Conservation (phyloP, 2,888 invertebrate species). For the Malthinus seriepunctatus region DNA sequence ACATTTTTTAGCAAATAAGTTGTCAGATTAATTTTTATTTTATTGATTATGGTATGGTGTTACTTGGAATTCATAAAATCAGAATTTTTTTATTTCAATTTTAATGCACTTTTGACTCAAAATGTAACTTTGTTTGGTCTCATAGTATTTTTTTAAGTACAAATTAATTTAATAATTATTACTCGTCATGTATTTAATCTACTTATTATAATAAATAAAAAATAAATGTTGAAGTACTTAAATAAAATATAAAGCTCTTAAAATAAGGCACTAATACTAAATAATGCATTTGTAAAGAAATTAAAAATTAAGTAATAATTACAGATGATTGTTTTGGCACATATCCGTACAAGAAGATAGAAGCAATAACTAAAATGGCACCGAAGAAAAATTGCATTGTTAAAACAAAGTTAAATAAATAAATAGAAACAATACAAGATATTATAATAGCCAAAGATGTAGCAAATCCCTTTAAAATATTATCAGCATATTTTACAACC, state of each 20-base stretch:
- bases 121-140: too few relatives aligned
- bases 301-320: constrained; percentile 14
- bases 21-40: too few relatives aligned
- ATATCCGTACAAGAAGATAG: constrained; percentile 92
- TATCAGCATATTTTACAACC: constrained; percentile 99
- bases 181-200: too few relatives aligned
- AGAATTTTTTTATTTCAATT: too few relatives aligned
- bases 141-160: too few relatives aligned
- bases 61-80: too few relatives aligned
- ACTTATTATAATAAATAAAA: too few relatives aligned
- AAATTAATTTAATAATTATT: too few relatives aligned
- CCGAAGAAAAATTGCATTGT: constrained; percentile 87
- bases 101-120: too few relatives aligned
- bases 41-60: too few relatives aligned
- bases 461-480: constrained; percentile 97
- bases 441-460: constrained; percentile 96
- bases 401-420: constrained; percentile 86
- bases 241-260: constrained; percentile 4
- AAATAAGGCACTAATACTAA: background rate
- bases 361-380: constrained; percentile 85
- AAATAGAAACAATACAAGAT: constrained; percentile 91
- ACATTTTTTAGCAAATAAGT: too few relatives aligned
- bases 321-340: constrained; percentile 59
- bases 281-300: background rate
- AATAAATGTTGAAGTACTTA: background rate